Percentiles rank a stretch among this genome's conserved stretches.
Conservation (phyloP, 2,888 invertebrate species). For the Chalcis sispes region DNA sequence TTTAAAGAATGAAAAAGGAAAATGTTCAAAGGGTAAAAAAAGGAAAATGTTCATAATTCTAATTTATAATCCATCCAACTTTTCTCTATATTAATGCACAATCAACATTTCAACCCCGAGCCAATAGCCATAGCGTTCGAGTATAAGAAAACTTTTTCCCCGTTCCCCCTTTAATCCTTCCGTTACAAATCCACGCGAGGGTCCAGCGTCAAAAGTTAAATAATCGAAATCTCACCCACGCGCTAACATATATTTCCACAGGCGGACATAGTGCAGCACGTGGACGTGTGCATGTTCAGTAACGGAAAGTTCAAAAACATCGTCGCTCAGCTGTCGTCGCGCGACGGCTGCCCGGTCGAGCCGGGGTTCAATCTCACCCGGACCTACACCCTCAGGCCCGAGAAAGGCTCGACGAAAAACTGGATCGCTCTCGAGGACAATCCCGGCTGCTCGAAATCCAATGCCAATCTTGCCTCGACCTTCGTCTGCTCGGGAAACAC, state of each 20-base stretch:
- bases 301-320: constrained; percentile 96
- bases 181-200: no score
- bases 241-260: constrained; percentile 73
- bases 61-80: no score
- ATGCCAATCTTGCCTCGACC: constrained; percentile 79
- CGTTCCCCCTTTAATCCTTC: no score
- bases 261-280: constrained; percentile 92
- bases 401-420: constrained; percentile 88
- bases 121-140: no score
- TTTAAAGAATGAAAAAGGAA: no score
- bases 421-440: constrained; percentile 95
- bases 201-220: no score
- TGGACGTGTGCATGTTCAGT: constrained; percentile 96
- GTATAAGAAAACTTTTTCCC: no score
- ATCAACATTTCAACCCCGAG: no score
- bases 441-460: constrained; percentile 79
- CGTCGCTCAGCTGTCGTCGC: constrained; percentile 83
- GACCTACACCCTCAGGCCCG: constrained; percentile 83
- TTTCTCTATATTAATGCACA: no score
- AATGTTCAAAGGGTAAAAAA: no score
- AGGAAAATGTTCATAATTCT: no score
- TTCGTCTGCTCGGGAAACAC: constrained; percentile 77
- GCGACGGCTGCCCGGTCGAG: constrained; percentile 81
- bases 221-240: no score
- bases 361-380: constrained; percentile 82